Evolutionary conservation across 2,797 vertebrate genomes (phyloP).

Genomic region (Toxotes lorentzi): DNA sequence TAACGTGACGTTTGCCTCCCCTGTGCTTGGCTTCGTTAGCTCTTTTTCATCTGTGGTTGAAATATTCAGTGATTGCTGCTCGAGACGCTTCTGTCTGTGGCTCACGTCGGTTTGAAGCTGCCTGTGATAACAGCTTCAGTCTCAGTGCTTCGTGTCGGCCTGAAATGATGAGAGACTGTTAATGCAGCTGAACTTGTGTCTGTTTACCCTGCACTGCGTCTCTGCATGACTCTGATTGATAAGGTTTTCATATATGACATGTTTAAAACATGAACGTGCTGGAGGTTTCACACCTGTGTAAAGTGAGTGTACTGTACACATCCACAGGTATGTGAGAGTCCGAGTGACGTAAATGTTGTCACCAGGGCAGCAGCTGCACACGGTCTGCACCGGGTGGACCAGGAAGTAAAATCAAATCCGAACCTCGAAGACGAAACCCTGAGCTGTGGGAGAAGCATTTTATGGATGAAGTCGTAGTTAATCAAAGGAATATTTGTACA

Average conservation of each 20-base stretch:
- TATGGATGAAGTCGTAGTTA: too few species aligned
- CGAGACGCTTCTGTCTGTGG: slow-evolving; percentile 11
- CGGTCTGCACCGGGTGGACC: too few species aligned
- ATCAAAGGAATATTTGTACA: too few species aligned
- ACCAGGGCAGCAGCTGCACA: too few species aligned
- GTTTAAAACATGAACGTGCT: too few species aligned
- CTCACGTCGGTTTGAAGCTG: slow-evolving; percentile 19
- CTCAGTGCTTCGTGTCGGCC: slow-evolving; percentile 23
- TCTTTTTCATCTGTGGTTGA: slow-evolving; percentile 39
- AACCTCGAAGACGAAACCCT: too few species aligned
- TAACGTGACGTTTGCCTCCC: slow-evolving; percentile 29
- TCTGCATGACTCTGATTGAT: slow-evolving; percentile 2
- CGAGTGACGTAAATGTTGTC: too few species aligned
- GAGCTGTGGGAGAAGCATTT: too few species aligned
- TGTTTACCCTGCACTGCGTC: slow-evolving; percentile 31
- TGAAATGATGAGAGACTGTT: slow-evolving; percentile 47
- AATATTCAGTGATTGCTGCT: slow-evolving; percentile 66
- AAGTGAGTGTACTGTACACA: too few species aligned
- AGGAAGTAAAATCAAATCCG: too few species aligned
- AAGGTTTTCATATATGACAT: not conserved
- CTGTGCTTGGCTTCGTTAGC: slow-evolving; percentile 46
- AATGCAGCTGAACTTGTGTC: slow-evolving; percentile 28
- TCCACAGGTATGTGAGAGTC: too few species aligned
- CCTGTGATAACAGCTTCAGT: slow-evolving; percentile 9
- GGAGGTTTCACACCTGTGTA: too few species aligned